Percentiles rank a stretch among this genome's conserved stretches.
Conservation (phyloP, 1,140 invertebrate species). For the Eueides isabella region DNA sequence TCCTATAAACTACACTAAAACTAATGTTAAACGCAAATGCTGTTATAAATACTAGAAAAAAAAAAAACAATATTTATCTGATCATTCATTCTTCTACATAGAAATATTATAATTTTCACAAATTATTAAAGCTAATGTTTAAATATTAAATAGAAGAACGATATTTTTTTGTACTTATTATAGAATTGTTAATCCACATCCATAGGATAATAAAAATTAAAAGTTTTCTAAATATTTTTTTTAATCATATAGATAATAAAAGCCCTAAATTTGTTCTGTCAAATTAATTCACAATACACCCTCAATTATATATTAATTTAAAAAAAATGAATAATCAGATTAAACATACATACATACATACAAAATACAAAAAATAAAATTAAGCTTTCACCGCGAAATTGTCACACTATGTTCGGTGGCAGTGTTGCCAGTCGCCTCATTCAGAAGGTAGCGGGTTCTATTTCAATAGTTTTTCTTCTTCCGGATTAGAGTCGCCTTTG, state of each 20-base stretch:
- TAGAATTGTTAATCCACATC: no score
- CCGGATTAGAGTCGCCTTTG: constrained; percentile 45
- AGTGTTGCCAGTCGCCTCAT: constrained; percentile 32
- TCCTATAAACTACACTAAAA: constrained; percentile 29
- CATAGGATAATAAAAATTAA: no score
- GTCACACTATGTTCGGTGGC: constrained; percentile 36
- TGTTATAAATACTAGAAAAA: constrained; percentile 6
- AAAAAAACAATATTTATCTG: constrained; percentile 19
- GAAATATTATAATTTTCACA: not conserved
- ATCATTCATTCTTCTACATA: not conserved
- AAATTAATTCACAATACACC: no score
- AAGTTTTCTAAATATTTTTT: not conserved
- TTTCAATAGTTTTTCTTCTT: constrained; percentile 64
- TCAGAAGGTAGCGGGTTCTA: constrained; percentile 29
- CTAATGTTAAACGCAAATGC: constrained; percentile 43
- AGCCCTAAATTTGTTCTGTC: no score
- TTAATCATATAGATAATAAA: not conserved
- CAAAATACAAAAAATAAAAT: constrained; percentile 9
- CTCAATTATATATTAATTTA: no score
- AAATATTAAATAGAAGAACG: no score
- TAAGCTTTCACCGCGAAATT: constrained; percentile 47
- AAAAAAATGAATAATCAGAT: constrained; percentile 1
- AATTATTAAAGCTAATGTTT: no score
- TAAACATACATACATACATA: not conserved
- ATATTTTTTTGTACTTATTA: no score